phyloP scores from a whole-genome alignment of 2,888 invertebrate genomes.

The Drosophila mimica region DNA sequence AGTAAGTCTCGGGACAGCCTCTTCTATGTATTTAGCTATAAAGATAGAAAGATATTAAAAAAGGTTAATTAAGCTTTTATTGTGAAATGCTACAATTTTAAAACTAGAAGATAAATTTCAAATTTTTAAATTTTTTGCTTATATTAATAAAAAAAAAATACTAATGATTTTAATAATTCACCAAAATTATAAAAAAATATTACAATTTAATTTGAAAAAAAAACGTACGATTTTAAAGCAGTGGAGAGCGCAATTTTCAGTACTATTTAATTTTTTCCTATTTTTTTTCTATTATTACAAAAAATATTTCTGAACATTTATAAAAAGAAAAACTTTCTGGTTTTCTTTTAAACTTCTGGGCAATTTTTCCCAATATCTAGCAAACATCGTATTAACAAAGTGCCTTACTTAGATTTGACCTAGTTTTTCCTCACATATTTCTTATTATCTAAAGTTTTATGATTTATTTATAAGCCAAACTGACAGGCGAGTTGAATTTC shows the following conservation, averaged over 20 bases:
- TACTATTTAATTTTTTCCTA: background rate
- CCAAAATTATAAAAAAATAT: background rate
- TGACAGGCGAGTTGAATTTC: background rate
- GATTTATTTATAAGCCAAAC: slow-evolving; percentile 1
- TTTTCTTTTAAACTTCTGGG: background rate
- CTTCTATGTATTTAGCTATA: background rate
- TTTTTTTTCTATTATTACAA: background rate
- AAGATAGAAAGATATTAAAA: background rate
- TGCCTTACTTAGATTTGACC: background rate
- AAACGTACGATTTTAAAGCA: background rate
- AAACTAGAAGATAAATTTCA: background rate
- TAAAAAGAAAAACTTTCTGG: background rate
- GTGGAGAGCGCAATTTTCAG: background rate
- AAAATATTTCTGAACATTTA: background rate
- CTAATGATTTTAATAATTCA: background rate
- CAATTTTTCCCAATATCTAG: background rate
- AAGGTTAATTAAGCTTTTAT: background rate
- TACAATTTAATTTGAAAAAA: background rate
- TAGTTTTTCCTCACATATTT: background rate
- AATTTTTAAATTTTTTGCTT: background rate
- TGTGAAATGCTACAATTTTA: background rate
- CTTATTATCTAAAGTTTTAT: background rate
- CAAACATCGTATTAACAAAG: background rate
- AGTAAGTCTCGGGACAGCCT: background rate
- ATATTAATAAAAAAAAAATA: too few relatives aligned